These are phyloP conservation scores for Sebastes minor DNA, from an alignment of 2,797 vertebrate species.

Conservation along the genomic window DNA sequence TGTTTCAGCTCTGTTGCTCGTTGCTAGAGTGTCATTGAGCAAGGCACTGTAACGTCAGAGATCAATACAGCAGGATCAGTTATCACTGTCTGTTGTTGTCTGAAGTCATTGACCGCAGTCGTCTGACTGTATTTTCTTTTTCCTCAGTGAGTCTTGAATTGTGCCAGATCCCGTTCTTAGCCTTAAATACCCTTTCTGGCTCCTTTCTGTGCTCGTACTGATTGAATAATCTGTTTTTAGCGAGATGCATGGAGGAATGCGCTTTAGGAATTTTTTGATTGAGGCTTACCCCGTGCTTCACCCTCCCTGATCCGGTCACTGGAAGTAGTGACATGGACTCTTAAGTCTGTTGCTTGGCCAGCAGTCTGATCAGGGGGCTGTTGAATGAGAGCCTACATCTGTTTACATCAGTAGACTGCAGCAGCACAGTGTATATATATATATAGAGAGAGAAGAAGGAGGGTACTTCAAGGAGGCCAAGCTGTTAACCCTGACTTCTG, in stretches of 20 bases:
- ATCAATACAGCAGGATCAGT: neutral
- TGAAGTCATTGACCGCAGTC: neutral
- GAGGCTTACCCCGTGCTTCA: conserved; percentile 67
- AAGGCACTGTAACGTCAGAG: neutral
- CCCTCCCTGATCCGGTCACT: conserved; percentile 60
- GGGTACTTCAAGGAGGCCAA: conserved; percentile 12
- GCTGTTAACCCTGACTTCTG: conserved; percentile 39
- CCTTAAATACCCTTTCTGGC: conserved; percentile 65
- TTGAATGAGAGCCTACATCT: conserved; percentile 50
- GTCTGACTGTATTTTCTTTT: neutral
- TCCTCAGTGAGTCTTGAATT: conserved; percentile 4
- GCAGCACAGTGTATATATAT: neutral
- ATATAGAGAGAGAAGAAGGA: neutral
- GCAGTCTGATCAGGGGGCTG: conserved; percentile 14
- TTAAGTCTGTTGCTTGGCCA: conserved; percentile 44
- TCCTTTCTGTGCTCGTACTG: conserved; percentile 40
- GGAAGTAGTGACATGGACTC: conserved; percentile 42
- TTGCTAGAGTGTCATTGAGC: neutral
- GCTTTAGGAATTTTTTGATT: conserved; percentile 76
- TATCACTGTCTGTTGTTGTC: neutral
- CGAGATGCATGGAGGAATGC: conserved; percentile 48
- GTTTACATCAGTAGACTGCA: conserved; percentile 19
- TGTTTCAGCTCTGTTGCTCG: neutral
- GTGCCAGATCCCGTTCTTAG: conserved; percentile 44
- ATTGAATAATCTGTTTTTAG: conserved; percentile 71